A percentile compares a stretch with the other conserved stretches of the same genome.
Evolutionary conservation across 2,888 invertebrate genomes (phyloP).

Genomic region (Phaedon cochleariae): DNA sequence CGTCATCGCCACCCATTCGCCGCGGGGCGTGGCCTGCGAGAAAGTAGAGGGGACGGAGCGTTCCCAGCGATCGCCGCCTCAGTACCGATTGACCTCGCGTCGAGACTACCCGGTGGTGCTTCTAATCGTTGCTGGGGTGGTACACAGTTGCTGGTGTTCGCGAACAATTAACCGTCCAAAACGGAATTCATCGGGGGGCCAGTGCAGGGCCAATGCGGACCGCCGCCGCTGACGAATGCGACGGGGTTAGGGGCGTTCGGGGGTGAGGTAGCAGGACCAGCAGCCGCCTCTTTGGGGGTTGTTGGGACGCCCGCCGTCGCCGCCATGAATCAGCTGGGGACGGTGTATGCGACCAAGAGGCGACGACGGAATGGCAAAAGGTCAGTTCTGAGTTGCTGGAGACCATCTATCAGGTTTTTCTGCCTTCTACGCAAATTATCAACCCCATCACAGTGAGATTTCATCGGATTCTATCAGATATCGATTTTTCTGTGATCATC

Average conservation of each 20-base stretch:
- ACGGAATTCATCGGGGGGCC: slow-evolving; percentile 56
- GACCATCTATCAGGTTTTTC: no score
- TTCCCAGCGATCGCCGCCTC: slow-evolving; percentile 26
- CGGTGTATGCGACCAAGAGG: slow-evolving; percentile 96
- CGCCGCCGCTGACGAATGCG: slow-evolving; percentile 47
- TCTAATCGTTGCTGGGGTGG: background rate
- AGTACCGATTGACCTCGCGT: slow-evolving; percentile 48
- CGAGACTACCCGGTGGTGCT: slow-evolving; percentile 19
- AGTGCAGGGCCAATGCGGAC: slow-evolving; percentile 59
- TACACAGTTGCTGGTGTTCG: background rate
- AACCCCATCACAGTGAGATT: background rate
- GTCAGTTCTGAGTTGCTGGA: slow-evolving; percentile 64
- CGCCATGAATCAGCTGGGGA: slow-evolving; percentile 88
- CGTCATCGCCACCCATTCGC: slow-evolving; percentile 50
- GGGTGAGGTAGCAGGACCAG: slow-evolving; percentile 49
- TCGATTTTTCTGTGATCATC: no score
- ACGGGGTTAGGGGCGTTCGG: slow-evolving; percentile 50
- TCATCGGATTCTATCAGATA: no score
- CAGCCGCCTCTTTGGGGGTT: slow-evolving; percentile 49
- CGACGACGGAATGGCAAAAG: slow-evolving; percentile 95
- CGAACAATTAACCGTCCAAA: slow-evolving; percentile 42
- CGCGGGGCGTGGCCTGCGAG: slow-evolving; percentile 47
- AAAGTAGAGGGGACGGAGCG: slow-evolving; percentile 35
- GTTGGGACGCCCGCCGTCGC: slow-evolving; percentile 50
- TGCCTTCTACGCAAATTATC: no score